These are phyloP conservation scores for Arrhamphus sclerolepis DNA, from an alignment of 2,797 vertebrate species.

Conservation along the genomic window DNA sequence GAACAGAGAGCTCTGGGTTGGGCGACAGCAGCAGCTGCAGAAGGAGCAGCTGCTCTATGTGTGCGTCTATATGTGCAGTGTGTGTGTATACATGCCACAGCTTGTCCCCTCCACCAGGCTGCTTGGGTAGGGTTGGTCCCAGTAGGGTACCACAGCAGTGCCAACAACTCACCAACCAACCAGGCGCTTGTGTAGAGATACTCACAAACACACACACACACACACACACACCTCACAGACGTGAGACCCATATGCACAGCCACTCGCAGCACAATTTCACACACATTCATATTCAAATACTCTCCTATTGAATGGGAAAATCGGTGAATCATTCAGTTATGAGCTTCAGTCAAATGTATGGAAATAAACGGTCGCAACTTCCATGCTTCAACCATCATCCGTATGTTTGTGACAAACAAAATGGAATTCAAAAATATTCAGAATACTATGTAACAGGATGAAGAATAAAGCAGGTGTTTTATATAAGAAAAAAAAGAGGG, in stretches of 20 bases:
- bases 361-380: slow-evolving; percentile 64
- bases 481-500: slow-evolving; percentile 25
- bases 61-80: slow-evolving; percentile 37
- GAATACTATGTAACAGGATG: slow-evolving; percentile 46
- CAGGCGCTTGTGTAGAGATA: slow-evolving; percentile 56
- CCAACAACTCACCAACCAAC: slow-evolving; percentile 72
- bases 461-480: slow-evolving; percentile 63
- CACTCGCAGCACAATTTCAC: slow-evolving; percentile 59
- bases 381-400: slow-evolving; percentile 60
- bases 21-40: slow-evolving; percentile 79
- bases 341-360: slow-evolving; percentile 61
- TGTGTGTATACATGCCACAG: slow-evolving; percentile 71
- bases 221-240: slow-evolving; percentile 44
- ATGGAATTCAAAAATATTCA: slow-evolving; percentile 62
- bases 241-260: slow-evolving; percentile 49
- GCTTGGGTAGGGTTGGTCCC: slow-evolving; percentile 78
- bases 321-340: slow-evolving; percentile 63
- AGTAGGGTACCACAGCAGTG: slow-evolving; percentile 79
- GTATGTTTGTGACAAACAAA: slow-evolving; percentile 60
- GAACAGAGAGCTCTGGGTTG: slow-evolving; percentile 70
- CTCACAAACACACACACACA: slow-evolving; percentile 31
- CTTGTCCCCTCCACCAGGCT: slow-evolving; percentile 77
- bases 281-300: slow-evolving; percentile 74
- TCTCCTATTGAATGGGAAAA: slow-evolving; percentile 54
- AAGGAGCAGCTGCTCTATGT: slow-evolving; percentile 78